phyloP scores from a whole-genome alignment of 2,888 invertebrate species.

The Ceraclea dissimilis region DNA sequence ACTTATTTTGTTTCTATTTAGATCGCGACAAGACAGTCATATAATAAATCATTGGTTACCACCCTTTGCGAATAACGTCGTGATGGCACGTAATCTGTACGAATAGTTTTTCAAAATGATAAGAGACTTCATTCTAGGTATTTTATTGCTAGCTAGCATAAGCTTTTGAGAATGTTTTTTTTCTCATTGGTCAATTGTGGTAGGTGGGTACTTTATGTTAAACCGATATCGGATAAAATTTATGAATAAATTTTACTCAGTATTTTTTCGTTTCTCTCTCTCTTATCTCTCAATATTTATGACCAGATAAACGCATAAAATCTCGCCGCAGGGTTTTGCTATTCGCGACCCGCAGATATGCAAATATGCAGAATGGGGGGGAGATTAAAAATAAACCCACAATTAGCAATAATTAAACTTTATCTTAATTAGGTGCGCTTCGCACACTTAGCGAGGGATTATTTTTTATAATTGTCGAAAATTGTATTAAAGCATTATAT shows the following conservation, averaged over 20 bases:
- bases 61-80: too few species aligned
- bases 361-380: conserved; percentile 14
- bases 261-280: conserved; percentile 14
- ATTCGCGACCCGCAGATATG: conserved; percentile 23
- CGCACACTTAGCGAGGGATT: conserved; percentile 3
- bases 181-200: not conserved
- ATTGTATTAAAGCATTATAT: conserved; percentile 5
- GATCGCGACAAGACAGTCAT: too few species aligned
- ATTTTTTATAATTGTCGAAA: conserved; percentile 10
- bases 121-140: too few species aligned
- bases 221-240: conserved; percentile 11
- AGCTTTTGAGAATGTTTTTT: too few species aligned
- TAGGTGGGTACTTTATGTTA: not conserved
- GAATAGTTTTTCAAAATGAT: too few species aligned
- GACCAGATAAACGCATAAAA: conserved; percentile 25
- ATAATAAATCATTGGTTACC: too few species aligned
- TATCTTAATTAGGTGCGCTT: conserved; percentile 24
- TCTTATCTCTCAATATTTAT: conserved; percentile 26
- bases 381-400: conserved; percentile 26
- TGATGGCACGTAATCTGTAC: too few species aligned
- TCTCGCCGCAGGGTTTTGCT: conserved; percentile 10
- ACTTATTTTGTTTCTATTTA: too few species aligned
- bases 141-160: too few species aligned
- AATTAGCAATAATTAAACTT: conserved; percentile 27
- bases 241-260: conserved; percentile 11